Base-by-base conservation (phyloP, 2,113 vertebrate genomes). In the Polypterus bichir region DNA sequence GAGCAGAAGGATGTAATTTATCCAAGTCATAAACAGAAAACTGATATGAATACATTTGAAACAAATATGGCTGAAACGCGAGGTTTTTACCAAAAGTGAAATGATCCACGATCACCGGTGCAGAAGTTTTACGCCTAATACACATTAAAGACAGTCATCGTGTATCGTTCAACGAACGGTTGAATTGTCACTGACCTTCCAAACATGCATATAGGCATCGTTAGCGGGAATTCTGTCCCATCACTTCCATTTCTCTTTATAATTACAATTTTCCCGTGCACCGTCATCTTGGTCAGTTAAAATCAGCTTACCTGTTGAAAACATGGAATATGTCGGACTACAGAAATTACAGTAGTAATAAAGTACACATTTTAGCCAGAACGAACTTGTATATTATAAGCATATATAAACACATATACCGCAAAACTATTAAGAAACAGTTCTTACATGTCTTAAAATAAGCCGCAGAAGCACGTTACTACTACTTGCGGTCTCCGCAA, bases 171-270 rank as follows among this genome's bases (percentile, higher is more conserved):
- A n/a, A 44, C 52, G 1, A 9, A 59, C 6, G 57, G 44, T 44
- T 56, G 3, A 64, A 10, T 48, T n/a, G 8, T 3, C 44, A 3
- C 83, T 83, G 71, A 95, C 92, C 92, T 89, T 81, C 92, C 92
- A 76, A 95, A 92, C 1, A 91, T 73, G 66, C 91, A 95, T 3
- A 88, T 68, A 45, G 60, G 71, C 9, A 87, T 80, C 49, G 85
- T 91, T 4, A 95, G 83, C 0, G 91, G 91, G 61, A 90, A 92
- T 68, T 81, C 76, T 3, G 85, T 86, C 9, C 92, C 92, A 69
- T 95, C 92, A 2, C 66, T 74, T 61, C 92, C 92, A 3, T 78
- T 89, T 70, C 89, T 72, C 66, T 86, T 92, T 57, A 95, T 85
- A 9, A 94, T 87, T 44, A 93, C 59, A 9, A 95, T 78, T 60